These are phyloP conservation scores for Dendronephthya gigantea DNA, from an alignment of 64 coral and sea anemone species.

Conservation along the genomic window DNA sequence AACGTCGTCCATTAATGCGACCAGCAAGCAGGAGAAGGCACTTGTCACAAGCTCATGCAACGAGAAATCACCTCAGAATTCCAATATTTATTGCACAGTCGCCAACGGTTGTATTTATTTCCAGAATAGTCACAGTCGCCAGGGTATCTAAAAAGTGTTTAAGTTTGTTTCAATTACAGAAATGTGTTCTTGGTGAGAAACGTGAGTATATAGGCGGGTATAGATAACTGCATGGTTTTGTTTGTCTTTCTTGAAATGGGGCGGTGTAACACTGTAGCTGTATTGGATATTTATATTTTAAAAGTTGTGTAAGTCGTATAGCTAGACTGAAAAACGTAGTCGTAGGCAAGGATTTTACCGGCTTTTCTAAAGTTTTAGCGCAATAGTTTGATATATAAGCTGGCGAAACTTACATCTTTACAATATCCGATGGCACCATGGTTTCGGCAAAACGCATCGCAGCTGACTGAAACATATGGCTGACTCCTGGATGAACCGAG, in stretches of 20 bases:
- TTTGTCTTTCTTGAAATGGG: too few species aligned
- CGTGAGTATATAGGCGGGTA: too few species aligned
- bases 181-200: not conserved
- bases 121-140: not conserved
- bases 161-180: not conserved
- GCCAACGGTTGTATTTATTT: not conserved
- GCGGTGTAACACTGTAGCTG: too few species aligned
- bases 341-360: too few species aligned
- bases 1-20: not conserved
- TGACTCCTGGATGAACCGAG: not conserved
- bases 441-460: slow-evolving; percentile 1
- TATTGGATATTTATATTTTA: too few species aligned
- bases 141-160: not conserved
- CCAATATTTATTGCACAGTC: slow-evolving; percentile 5
- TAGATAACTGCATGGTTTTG: too few species aligned
- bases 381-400: not conserved
- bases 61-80: slow-evolving; percentile 6
- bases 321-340: too few species aligned
- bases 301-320: too few species aligned
- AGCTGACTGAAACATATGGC: not conserved
- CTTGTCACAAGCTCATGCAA: too few species aligned
- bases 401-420: not conserved
- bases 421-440: not conserved
- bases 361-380: not conserved
- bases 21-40: too few species aligned